Base-by-base conservation (phyloP, 2,113 vertebrate species). In the Callipepla squamata region DNA sequence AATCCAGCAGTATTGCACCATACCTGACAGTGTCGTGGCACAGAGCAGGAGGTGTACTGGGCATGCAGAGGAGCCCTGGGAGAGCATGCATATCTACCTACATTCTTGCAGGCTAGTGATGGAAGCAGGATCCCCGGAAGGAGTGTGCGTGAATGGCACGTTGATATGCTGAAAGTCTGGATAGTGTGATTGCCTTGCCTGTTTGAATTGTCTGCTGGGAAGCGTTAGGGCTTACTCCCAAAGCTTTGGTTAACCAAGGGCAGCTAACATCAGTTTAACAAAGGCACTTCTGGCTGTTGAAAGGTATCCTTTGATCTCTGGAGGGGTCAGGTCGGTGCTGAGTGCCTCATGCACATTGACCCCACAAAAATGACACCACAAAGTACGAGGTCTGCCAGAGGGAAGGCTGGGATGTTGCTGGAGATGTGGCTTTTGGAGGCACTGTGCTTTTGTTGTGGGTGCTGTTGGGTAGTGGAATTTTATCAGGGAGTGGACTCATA, bases 1-100 rank as follows among this genome's bases (percentile, higher is more conserved):
- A 65, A 66, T 19, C 57, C 61, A 5, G 5, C 0, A 2, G n/a
- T 55, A 66, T 40, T 34, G 3, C 53, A 48, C 4, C 9, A 1
- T n/a, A 19, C 36, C 65, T 40, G 70, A 25, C 4, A 45, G 1
- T 0, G 0, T 21, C 3, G 2, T 66, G 26, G 23, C 20, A 13
- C 70, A 44, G 69, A 26, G 61, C 79, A 28, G 32, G 66, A 0
- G 13, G 9, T 15, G 32, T 20, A 1, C 36, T 1, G 2, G 42
- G 25, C 57, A 45, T 3, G 13, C 47, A 38, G 44, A 45, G 80
- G 44, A 42, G 44, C 20, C 2, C 5, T 6, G 53, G 51, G 16
- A 1, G 13, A 68, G 45, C 0, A 1, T 48, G 67, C 8, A 0
- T 17, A 32, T 66, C 65, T 63, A 1, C 61, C 13, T 58, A 36